Conservation (phyloP, 2,888 invertebrate genomes). For the Diploptera punctata region DNA sequence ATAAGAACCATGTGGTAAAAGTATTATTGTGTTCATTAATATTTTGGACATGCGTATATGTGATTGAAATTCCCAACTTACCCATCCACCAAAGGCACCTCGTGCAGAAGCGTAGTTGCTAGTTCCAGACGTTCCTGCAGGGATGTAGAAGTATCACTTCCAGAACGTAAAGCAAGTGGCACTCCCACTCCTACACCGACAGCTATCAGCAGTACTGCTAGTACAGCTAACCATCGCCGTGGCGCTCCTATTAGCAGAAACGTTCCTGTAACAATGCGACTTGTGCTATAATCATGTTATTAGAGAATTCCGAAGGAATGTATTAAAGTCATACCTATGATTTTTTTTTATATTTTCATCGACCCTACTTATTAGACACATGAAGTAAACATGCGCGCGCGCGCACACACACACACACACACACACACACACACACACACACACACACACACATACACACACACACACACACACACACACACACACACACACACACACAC, state of each 20-base stretch:
- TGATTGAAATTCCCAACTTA: slow-evolving; percentile 43
- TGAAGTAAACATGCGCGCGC: background rate
- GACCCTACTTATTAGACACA: too few species aligned
- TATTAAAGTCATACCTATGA: too few species aligned
- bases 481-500: too few species aligned
- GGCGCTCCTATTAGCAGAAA: slow-evolving; percentile 44
- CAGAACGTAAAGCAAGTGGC: slow-evolving; percentile 77
- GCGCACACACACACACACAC: background rate
- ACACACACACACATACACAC: background rate
- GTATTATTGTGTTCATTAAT: background rate
- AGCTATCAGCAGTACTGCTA: slow-evolving; percentile 75
- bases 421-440: background rate
- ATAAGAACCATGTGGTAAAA: too few species aligned
- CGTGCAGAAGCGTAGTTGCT: slow-evolving; percentile 74
- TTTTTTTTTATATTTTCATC: too few species aligned
- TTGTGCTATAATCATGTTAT: too few species aligned
- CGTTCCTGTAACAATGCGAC: slow-evolving; percentile 20
- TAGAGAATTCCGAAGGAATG: too few species aligned
- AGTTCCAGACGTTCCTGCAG: slow-evolving; percentile 77
- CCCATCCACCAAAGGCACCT: slow-evolving; percentile 82
- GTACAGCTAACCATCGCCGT: slow-evolving; percentile 79
- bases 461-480: background rate
- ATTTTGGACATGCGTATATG: background rate
- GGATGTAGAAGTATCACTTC: slow-evolving; percentile 69
- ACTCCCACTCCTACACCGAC: slow-evolving; percentile 83